Base-by-base conservation (phyloP, 1,140 invertebrate species). In the Nautilus pompilius region DNA sequence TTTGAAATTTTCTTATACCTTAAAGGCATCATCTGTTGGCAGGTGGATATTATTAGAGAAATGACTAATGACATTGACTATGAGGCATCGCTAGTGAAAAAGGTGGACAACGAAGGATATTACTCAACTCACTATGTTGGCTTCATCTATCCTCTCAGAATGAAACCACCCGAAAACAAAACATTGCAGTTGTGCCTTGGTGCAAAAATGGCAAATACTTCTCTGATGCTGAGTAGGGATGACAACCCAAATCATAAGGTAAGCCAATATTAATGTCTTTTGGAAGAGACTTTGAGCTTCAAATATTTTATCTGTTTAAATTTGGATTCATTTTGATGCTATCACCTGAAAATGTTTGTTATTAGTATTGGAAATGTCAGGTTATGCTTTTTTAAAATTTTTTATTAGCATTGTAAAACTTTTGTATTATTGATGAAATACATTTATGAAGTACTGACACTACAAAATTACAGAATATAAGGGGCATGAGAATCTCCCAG, bases 51-150 rank as follows among this genome's bases (percentile, higher is more conserved):
- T 45, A 89, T 95, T 0, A 93, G 94, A 76, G 89, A 90, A 3
- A 94, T 92, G 1, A 89, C 89, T 22, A 89, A 90, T 1, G 89
- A 91, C 72, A 91, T 91, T 76, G 87, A 86, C 29, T 89, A 89
- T 2, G 87, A 0, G 86, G 85, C 2, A 24, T 71, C 87, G 55
- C 85, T 86, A 67, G 86, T 2, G 86, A 89, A 64, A 87, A 87
- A 26, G 89, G 89, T 69, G 5, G 87, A 86, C 1, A 81, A 88
- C 10, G 87, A 86, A 41, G 89, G 90, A 6, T 85, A 89, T 66
- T 72, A 70, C 58, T 64, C 62, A 51, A 71, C 71, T 0, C 83
- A 89, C 17, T 80, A 95, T 0, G 75, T 88, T 6, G 93, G 93
- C 0, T 96, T 90, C 77, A 83, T 96, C 1, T 87, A 91, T 72